Evolutionary conservation across 2,888 invertebrate genomes (phyloP).

Genomic region (Pristionchus entomophagus): DNA sequence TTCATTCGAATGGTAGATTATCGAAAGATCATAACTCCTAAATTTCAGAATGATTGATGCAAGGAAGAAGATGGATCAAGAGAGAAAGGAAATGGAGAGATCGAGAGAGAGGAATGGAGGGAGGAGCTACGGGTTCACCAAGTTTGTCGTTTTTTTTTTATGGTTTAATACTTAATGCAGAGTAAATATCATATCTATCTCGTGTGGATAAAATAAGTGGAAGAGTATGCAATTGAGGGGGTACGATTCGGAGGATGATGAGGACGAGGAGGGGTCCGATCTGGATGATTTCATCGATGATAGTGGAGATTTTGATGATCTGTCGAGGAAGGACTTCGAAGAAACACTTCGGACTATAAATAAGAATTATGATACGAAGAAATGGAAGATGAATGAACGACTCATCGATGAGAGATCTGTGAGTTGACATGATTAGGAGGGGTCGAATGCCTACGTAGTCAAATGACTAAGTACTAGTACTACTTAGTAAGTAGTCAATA

Average conservation of each 20-base stretch:
- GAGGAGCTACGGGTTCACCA: neutral
- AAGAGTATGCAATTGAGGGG: neutral
- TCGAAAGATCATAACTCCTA: neutral
- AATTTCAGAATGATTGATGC: neutral
- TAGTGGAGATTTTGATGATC: constrained; percentile 61
- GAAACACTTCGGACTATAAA: constrained; percentile 71
- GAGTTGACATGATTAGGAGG: neutral
- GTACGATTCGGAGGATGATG: constrained; percentile 4
- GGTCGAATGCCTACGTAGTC: too few species aligned
- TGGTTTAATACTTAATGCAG: too few species aligned
- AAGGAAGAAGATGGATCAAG: neutral
- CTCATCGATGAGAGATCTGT: constrained; percentile 61
- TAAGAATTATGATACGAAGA: constrained; percentile 69
- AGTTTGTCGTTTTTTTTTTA: neutral
- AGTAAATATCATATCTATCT: too few species aligned
- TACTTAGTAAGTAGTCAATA: too few species aligned
- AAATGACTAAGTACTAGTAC: too few species aligned
- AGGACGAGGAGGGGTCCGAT: constrained; percentile 59
- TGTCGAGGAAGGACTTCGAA: constrained; percentile 66
- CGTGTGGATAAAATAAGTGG: neutral
- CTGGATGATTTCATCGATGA: constrained; percentile 75
- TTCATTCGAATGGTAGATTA: too few species aligned
- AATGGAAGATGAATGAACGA: constrained; percentile 69
- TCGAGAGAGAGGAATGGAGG: neutral
- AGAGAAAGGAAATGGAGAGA: constrained; percentile 43